Evolutionary conservation across 2,113 vertebrate genomes (phyloP), one percentile per base, ranked within the genome.

Genomic region (Sterrhoptilus dennistouni): DNA sequence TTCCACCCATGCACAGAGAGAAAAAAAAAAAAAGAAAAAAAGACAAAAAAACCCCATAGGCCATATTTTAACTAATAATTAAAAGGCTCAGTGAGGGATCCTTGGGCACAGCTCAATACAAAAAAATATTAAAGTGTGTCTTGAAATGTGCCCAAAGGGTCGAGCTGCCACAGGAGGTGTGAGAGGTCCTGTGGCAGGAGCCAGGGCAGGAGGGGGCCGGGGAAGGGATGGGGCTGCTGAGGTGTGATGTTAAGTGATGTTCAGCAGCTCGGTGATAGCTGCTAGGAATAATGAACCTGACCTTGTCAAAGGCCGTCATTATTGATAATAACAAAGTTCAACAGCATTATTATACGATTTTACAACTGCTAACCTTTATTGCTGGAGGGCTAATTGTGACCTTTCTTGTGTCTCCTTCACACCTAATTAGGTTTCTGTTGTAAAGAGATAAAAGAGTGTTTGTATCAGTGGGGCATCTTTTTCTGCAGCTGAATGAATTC

Each of bases 331-430:
- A 93, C 87, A 86, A 87, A 92, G 95, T 95, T 96, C 96, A 95
- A 91, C 94, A 87, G 82, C 90, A 68, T 94, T 94, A 94, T 96
- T 96, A 96, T 66, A 54, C 93, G 76, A 95, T 97, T 97, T 97
- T 96, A 97, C 97, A 94, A 96, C 90, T 63, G 94, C 93, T 97
- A 97, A 96, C 96, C 95, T 97, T 97, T 95, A 96, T 94, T 91
- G 93, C 93, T 42, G 57, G 77, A 93, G 85, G 96, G 95, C 91
- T 92, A 97, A 97, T 96, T 97, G 96, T 97, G 87, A 89, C 90
- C 77, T 95, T 96, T 95, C 96, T 82, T 70, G 60, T 93, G 80
- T 95, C 96, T 97, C 96, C 96, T 98, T 97, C 95, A 95, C 64
- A 94, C 96, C 92, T 96, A 96, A 98, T 97, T 97, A 96, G 95